A percentile compares a stretch with the other conserved stretches of the same genome.
Conservation (phyloP, 2,888 invertebrate genomes). For the Pachycephus smyrnensis region DNA sequence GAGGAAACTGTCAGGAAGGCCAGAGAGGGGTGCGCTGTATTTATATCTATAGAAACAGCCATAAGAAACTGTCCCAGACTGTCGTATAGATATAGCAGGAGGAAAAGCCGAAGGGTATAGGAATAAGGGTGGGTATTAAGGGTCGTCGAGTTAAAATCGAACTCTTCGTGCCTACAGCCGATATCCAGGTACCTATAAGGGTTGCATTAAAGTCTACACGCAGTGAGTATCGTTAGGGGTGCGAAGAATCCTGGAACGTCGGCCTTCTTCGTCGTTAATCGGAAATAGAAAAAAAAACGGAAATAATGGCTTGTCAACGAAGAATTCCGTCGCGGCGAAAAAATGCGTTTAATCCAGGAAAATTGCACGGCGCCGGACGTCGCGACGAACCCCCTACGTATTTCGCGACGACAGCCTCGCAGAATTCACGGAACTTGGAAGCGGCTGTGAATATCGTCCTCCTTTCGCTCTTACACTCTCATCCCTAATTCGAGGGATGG, state of each 20-base stretch:
- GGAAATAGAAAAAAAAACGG: neutral
- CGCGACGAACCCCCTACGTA: neutral
- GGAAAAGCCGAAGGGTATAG: slow-evolving; percentile 12
- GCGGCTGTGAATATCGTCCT: neutral
- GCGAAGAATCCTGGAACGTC: neutral
- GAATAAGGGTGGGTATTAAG: slow-evolving; percentile 7
- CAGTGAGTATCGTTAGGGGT: neutral
- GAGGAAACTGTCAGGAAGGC: neutral
- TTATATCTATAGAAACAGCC: neutral
- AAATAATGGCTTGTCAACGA: neutral
- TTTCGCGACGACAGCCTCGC: neutral
- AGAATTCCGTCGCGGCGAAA: neutral
- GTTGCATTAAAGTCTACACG: neutral
- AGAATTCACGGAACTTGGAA: neutral
- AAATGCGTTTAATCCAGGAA: neutral
- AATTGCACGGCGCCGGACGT: neutral
- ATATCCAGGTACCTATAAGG: neutral
- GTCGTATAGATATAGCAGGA: neutral
- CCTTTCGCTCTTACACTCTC: slow-evolving; percentile 14
- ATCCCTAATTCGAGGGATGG: slow-evolving; percentile 8
- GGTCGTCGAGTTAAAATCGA: neutral
- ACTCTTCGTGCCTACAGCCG: neutral
- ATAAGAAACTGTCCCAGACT: neutral
- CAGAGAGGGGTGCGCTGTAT: neutral
- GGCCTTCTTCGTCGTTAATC: neutral